Base-by-base conservation (phyloP, 2,888 invertebrate genomes). In the Pseudococcus jackbeardsleyi region DNA sequence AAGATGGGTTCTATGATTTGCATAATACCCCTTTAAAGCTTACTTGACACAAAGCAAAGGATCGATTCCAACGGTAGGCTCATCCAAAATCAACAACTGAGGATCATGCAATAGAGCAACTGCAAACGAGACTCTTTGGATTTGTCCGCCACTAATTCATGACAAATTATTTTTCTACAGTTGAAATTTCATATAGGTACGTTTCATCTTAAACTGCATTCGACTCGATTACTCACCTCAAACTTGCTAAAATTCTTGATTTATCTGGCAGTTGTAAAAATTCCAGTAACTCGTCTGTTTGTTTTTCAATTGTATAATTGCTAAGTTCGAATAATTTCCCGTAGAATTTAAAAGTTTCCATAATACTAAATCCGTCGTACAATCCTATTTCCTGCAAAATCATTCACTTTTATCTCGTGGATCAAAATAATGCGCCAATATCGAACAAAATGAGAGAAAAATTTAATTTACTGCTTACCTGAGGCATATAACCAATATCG, bases 21-120 rank as follows among this genome's bases (percentile, higher is more conserved):
- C 7, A 46, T 9, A 50, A 50, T 11, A 72, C n/a, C 26, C 26
- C 3, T 33, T 5, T 77, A 91, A 89, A 93, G 92, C 91, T 54
- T 17, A 90, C 90, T 89, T 90, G 84, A 89, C 89, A 89, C 90
- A 90, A 15, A 98, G 92, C 89, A 98, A 93, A 0, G 98, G 98
- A 92, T 98, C 98, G 89, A 98, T 93, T 0, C 98, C 98, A 19
- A 97, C 98, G 0, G 98, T 98, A 0, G 98, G 98, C 91, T 98
- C 98, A 91, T 98, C 98, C 90, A 98, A 92, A 89, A 98, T 97
- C 46, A 98, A 92, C 48, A 98, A 92, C 91, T 97, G 96, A 0
- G 98, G 98, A 90, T 95, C 95, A 91, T 98, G 97, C 0, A 98
- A 94, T 91, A 98, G 92, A 0, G 98, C 97, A 7, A 96, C 96